Percentiles rank a stretch among this genome's conserved stretches.
These are phyloP conservation scores for Ia io DNA, from an alignment of 2,113 vertebrate genomes.

Conservation along the genomic window DNA sequence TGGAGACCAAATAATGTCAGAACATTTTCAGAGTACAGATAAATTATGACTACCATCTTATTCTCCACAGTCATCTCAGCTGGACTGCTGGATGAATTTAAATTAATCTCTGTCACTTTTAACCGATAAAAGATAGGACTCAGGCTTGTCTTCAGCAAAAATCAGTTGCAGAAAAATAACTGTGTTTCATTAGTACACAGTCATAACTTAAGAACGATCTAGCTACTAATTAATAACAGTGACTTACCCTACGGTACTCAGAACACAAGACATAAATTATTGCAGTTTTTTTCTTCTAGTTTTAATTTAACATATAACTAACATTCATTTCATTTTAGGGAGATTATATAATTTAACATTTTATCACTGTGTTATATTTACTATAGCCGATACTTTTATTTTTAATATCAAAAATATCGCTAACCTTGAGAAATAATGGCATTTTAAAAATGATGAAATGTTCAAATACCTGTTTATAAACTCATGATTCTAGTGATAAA, in stretches of 20 bases:
- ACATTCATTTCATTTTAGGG: not conserved
- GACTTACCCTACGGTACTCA: not conserved
- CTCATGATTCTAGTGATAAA: not conserved
- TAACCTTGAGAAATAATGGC: not conserved
- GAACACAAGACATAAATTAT: not conserved
- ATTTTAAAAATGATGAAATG: not conserved
- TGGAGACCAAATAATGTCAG: constrained; percentile 49
- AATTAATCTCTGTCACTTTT: constrained; percentile 60
- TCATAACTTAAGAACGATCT: not conserved
- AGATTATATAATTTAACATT: not conserved
- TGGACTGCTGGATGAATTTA: constrained; percentile 43
- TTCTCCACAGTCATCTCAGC: not conserved
- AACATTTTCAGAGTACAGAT: constrained; percentile 44
- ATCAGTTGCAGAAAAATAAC: constrained; percentile 42
- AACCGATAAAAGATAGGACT: not conserved
- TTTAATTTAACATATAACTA: not conserved
- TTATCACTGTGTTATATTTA: not conserved
- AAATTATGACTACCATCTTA: constrained; percentile 35
- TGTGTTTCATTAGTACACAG: constrained; percentile 44
- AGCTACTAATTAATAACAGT: not conserved
- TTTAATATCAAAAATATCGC: not conserved
- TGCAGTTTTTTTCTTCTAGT: not conserved
- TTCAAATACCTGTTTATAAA: not conserved
- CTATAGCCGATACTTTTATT: not conserved
- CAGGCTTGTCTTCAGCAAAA: not conserved